phyloP scores from a whole-genome alignment of 2,113 vertebrate genomes.

The Nibea albiflora region DNA sequence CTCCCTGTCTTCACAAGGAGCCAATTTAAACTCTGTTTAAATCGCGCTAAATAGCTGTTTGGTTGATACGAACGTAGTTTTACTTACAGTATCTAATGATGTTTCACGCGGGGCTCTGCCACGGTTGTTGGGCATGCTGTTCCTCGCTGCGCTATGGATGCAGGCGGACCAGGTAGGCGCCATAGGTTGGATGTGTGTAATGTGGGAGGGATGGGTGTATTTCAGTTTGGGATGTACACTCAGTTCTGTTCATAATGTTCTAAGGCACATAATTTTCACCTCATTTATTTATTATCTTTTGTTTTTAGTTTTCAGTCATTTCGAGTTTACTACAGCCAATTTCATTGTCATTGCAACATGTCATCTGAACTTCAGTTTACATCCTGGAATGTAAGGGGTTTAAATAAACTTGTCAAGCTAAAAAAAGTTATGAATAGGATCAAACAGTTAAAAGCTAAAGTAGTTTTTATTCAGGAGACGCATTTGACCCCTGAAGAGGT shows the following conservation, averaged over 20 bases:
- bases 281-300: too few relatives aligned
- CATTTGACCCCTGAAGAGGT: not conserved
- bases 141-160: not conserved
- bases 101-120: too few relatives aligned
- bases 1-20: too few relatives aligned
- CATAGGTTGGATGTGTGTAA: not conserved
- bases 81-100: too few relatives aligned
- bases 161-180: not conserved
- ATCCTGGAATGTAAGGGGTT: not conserved
- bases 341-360: not conserved
- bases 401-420: conserved; percentile 10
- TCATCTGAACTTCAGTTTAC: not conserved
- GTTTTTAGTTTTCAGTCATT: too few relatives aligned
- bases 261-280: too few relatives aligned
- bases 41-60: too few relatives aligned
- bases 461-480: conserved; percentile 3
- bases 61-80: too few relatives aligned
- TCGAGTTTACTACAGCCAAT: too few relatives aligned
- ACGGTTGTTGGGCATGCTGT: not conserved
- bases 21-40: not conserved
- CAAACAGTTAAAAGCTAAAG: not conserved
- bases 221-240: not conserved
- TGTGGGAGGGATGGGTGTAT: not conserved
- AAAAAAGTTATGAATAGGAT: conserved; percentile 4
- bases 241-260: too few relatives aligned